Evolutionary conservation across 2,113 vertebrate species (phyloP), one percentile per base, ranked within the genome.

Genomic region (Mustela lutreola): DNA sequence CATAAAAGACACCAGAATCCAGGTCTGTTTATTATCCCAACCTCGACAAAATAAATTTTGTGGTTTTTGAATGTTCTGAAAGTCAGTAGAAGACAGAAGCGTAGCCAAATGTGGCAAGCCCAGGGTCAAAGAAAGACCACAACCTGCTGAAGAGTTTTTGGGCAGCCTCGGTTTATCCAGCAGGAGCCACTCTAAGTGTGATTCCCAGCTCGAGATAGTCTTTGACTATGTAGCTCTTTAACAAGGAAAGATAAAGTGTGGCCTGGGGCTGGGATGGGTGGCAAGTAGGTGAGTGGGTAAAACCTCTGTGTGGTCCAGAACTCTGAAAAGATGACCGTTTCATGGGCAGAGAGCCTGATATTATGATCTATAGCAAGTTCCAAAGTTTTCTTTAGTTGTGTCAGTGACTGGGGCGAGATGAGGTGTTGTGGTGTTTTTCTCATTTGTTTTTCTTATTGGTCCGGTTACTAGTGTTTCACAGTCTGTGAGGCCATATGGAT

Each of bases 381-480:
- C 63, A 60, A 62, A 75, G 71, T 98, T 98, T 88, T 95, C 83
- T 95, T 98, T 95, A 91, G 86, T 97, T 96, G 94, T 78, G 63
- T 89, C 96, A 94, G 94, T 96, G 62, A 83, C 48, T 97, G 93
- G 36, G 94, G 83, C 76, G 60, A 95, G 98, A 96, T 81, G 92
- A 97, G 96, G 97, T 97, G 91, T 97, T 92, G 83, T 93, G 93
- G 91, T 96, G 89, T 97, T 98, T 98, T 89, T 97, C 90, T 96
- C 91, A 95, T 97, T 98, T 98, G 97, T 98, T 98, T 98, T 97
- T 92, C 98, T 98, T 97, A 93, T 98, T 98, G 97, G 94, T 98
- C 96, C 71, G 12, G 97, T 94, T 98, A 98, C 93, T 95, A 95
- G 91, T 96, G 97, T 98, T 97, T 98, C 95, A 95, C 94, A 98